phyloP scores from a whole-genome alignment of 2,888 invertebrate species.

The Micoletzkya japonica region DNA sequence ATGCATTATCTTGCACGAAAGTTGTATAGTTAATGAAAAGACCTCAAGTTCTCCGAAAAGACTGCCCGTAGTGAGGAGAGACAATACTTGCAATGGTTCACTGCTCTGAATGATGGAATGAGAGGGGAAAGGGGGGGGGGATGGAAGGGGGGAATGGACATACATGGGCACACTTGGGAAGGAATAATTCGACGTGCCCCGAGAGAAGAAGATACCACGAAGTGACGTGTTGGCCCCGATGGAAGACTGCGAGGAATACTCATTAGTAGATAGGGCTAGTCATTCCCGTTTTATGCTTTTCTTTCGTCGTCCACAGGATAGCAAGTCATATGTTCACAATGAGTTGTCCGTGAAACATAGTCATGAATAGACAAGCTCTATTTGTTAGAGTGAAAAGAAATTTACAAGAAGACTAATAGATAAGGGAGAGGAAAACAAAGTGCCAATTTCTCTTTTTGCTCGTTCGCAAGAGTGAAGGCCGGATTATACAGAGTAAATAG shows the following conservation, averaged over 20 bases:
- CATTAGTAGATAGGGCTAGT: not conserved
- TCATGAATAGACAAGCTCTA: not conserved
- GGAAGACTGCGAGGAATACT: constrained; percentile 54
- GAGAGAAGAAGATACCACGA: constrained; percentile 61
- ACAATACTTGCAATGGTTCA: not conserved
- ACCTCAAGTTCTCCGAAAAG: constrained; percentile 59
- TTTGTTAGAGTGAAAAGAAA: not conserved
- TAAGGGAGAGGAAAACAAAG: not conserved
- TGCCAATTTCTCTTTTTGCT: not conserved
- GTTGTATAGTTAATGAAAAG: not conserved
- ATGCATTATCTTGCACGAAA: not conserved
- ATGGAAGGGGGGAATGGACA: not conserved
- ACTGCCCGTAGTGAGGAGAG: constrained; percentile 43
- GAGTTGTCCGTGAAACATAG: not conserved
- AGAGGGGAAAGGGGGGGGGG: too few relatives aligned
- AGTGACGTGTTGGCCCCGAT: constrained; percentile 49
- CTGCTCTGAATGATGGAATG: too few relatives aligned
- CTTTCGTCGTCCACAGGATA: too few relatives aligned
- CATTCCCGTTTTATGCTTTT: not conserved
- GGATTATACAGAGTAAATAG: not conserved
- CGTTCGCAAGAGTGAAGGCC: not conserved
- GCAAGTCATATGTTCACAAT: not conserved
- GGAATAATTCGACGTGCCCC: constrained; percentile 59
- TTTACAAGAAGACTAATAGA: not conserved
- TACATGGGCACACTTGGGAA: constrained; percentile 27